Evolutionary conservation across 2,888 invertebrate species (phyloP), one percentile per base, ranked within the genome.

Genomic region (Tortrix viridana): DNA sequence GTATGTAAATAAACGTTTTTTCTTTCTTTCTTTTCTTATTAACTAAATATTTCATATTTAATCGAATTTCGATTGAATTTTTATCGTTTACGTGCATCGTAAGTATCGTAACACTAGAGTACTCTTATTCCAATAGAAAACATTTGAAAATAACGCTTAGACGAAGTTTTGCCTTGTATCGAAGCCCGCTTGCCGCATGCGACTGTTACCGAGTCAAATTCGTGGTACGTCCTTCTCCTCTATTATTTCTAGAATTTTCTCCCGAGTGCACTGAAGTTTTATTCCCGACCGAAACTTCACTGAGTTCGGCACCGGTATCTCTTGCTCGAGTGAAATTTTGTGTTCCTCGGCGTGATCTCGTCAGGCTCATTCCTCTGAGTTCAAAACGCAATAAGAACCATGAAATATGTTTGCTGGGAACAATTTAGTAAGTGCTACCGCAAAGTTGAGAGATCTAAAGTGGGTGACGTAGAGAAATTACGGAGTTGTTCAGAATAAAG

Each of bases 251-350:
- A 58, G 66, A 69, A 74, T 74, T 69, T 70, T 71, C 71, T 71
- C 69, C 60, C 53, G 63, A 66, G 69, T 73, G 67, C 67, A 71
- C 69, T 55, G 68, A 74, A 75, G 71, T 74, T 75, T 70, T 71
- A 74, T 75, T 71, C 67, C 68, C 66, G 66, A 67, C 68, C 69
- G 66, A 68, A 73, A 73, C 67, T 75, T 75, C 57, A 68, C 69
- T 54, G 53, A 60, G 69, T 73, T 69, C 69, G 67, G 71, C 69
- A 67, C 72, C 61, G 68, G 62, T 73, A 66, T 68, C 67, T 68
- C 72, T 72, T 68, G 67, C 68, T 60, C 19, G 67, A 74, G 71
- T 72, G 69, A 69, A 74, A 74, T 73, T 74, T 71, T 73, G 70
- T 76, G 75, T 75, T 73, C 65, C 69, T 61, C 68, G 65, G 70